Base-by-base conservation (phyloP, 2,888 invertebrate species). In the Drosophila parthenogenetica region DNA sequence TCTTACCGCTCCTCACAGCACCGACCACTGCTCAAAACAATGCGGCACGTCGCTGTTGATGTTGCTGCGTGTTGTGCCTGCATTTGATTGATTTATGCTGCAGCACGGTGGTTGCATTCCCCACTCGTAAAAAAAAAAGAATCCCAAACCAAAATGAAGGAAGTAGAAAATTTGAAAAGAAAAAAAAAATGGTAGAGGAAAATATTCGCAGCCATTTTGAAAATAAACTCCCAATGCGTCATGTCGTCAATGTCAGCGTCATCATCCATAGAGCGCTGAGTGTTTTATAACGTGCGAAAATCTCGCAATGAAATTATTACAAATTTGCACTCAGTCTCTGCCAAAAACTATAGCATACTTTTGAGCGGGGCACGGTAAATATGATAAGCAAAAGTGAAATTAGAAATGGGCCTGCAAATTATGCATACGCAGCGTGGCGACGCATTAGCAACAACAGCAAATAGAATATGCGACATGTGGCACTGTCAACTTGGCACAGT, bases 231-330 rank as follows among this genome's bases (percentile, higher is more conserved):
- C 67, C 77, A 51, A 79, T 76, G 83, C 80, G 76, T 73, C 88
- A 85, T 70, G 73, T 73, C 37, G 74, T 64, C 64, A 69, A 62
- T 48, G 63, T 55, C 54, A 43, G 46, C 42, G 32, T 14, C 53
- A 5, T 42, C 64, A 49, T 60, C 57, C 55, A 54, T 55, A 50
- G 73, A 59, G 66, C 64, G 87, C 29, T 55, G 84, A 83, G 87
- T 88, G 84, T 83, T 88, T 83, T 74, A 83, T 83, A 86, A 88
- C 78, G 81, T 80, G 89, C 58, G 72, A 77, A 80, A 83, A 74
- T 77, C 68, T 45, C 66, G 62, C 5, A 82, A 83, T 80, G 74
- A 80, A 87, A 86, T 86, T 88, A 83, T 83, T 77, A 66, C 73
- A 66, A 77, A 53, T 68, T 53, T 43, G 54, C 43, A 14, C 14